phyloP scores from a whole-genome alignment of 2,888 invertebrate genomes.

The Molorchus minor region DNA sequence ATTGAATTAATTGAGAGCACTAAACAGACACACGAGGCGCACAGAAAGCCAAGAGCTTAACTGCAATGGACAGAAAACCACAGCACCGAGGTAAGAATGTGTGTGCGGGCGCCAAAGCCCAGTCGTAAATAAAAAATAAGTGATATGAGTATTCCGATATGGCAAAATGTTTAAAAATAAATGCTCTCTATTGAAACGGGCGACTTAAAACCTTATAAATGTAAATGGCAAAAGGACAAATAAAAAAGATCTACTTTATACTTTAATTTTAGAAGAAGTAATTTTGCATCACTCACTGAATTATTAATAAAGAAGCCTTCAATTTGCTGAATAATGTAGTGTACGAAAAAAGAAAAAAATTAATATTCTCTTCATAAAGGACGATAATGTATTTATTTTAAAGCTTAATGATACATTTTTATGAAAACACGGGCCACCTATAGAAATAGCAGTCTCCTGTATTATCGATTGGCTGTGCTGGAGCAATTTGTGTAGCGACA shows the following conservation, averaged over 20 bases:
- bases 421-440: conserved; percentile 54
- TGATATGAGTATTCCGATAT: too few species aligned
- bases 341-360: conserved; percentile 37
- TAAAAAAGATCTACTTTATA: neutral
- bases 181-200: too few species aligned
- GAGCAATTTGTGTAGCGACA: conserved; percentile 57
- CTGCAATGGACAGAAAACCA: too few species aligned
- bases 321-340: conserved; percentile 54
- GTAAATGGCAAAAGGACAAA: too few species aligned
- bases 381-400: conserved; percentile 57
- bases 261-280: neutral
- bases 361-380: conserved; percentile 44
- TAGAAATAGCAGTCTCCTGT: conserved; percentile 57
- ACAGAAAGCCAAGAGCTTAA: too few species aligned
- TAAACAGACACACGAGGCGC: too few species aligned
- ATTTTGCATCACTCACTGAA: conserved; percentile 14
- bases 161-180: too few species aligned
- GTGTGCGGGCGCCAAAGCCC: too few species aligned
- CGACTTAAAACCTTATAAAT: too few species aligned
- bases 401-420: conserved; percentile 59
- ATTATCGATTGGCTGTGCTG: conserved; percentile 57
- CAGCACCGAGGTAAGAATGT: too few species aligned
- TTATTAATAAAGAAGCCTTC: conserved; percentile 54
- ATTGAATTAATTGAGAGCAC: too few species aligned
- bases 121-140: too few species aligned